Evolutionary conservation across 2,888 invertebrate genomes (phyloP).

Genomic region (Agriopis marginaria): DNA sequence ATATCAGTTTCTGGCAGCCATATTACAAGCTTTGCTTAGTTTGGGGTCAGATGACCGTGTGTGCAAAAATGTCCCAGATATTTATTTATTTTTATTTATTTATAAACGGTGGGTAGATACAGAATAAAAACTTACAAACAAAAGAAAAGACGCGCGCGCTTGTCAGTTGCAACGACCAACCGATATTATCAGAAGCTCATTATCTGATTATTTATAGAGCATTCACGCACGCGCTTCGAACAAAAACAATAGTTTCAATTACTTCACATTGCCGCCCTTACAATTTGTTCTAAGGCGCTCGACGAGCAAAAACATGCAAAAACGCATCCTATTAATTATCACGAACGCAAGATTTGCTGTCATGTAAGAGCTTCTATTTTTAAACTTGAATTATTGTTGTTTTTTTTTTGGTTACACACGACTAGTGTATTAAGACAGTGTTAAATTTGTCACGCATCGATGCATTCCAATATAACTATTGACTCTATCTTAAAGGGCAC

Average conservation of each 20-base stretch:
- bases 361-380: constrained; percentile 40
- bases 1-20: too few species aligned
- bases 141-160: neutral
- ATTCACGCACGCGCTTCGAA: constrained; percentile 39
- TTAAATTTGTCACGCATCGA: constrained; percentile 31
- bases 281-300: constrained; percentile 44
- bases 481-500: constrained; percentile 16
- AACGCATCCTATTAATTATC: constrained; percentile 39
- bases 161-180: neutral
- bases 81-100: too few species aligned
- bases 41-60: too few species aligned
- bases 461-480: constrained; percentile 31
- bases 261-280: constrained; percentile 45
- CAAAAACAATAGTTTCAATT: constrained; percentile 49
- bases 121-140: too few species aligned
- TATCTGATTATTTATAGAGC: constrained; percentile 47
- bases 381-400: constrained; percentile 19
- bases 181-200: constrained; percentile 42
- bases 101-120: too few species aligned
- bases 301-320: constrained; percentile 37
- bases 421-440: neutral
- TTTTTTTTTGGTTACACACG: neutral
- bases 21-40: too few species aligned
- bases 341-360: constrained; percentile 38
- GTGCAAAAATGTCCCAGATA: too few species aligned